Conservation (phyloP, 2,113 vertebrate species). For the Trachemys scripta region DNA sequence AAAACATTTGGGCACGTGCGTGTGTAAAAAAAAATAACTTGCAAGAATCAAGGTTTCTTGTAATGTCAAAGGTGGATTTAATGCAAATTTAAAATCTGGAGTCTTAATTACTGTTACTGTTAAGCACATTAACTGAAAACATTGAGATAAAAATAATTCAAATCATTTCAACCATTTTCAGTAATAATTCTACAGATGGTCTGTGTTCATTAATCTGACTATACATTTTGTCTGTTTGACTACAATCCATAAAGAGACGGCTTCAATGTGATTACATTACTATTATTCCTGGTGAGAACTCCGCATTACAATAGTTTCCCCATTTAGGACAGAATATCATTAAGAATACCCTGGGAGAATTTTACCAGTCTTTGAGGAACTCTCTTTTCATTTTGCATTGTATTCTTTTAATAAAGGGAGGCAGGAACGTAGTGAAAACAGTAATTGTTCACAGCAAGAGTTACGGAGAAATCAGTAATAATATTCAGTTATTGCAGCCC, state of each 20-base stretch:
- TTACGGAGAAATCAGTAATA: constrained; percentile 83
- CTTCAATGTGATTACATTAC: constrained; percentile 79
- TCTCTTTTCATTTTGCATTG: constrained; percentile 79
- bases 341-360: constrained; percentile 79
- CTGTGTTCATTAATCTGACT: constrained; percentile 73
- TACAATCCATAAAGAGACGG: constrained; percentile 68
- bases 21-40: constrained; percentile 3
- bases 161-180: constrained; percentile 67
- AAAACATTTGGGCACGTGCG: neutral
- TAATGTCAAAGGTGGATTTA: constrained; percentile 55
- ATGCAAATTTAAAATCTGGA: constrained; percentile 68
- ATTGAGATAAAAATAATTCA: constrained; percentile 68
- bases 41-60: constrained; percentile 44
- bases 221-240: constrained; percentile 72
- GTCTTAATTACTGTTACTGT: constrained; percentile 69
- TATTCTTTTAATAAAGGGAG: constrained; percentile 81
- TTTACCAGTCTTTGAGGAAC: constrained; percentile 72
- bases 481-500: constrained; percentile 79
- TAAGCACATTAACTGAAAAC: constrained; percentile 78
- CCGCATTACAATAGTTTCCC: constrained; percentile 72
- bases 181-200: constrained; percentile 67
- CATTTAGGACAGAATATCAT: constrained; percentile 80
- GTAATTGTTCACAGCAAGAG: constrained; percentile 83
- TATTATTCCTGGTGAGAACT: constrained; percentile 75
- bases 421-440: constrained; percentile 77